Evolutionary conservation across 2,888 invertebrate species (phyloP).

Genomic region (Octonoba sinensis): DNA sequence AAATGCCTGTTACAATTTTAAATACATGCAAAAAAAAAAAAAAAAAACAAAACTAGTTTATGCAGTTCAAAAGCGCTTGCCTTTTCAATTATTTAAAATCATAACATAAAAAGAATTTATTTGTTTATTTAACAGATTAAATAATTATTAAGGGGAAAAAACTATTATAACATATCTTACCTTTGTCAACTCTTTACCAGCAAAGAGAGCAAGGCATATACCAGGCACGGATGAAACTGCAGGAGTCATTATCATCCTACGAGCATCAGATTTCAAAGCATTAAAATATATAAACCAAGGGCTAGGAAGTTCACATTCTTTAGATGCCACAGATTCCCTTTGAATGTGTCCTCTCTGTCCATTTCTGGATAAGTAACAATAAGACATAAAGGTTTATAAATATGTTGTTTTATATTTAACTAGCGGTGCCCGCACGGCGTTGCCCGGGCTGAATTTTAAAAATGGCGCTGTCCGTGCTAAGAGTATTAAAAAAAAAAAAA

Average conservation of each 20-base stretch:
- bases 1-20: no score
- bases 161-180: neutral
- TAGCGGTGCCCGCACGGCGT: no score
- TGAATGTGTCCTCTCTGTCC: constrained; percentile 41
- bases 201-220: constrained; percentile 33
- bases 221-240: constrained; percentile 48
- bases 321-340: constrained; percentile 54
- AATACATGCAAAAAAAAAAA: no score
- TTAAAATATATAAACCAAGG: constrained; percentile 57
- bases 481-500: no score
- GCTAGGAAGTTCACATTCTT: constrained; percentile 41
- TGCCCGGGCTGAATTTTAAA: no score
- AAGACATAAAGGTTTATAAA: neutral
- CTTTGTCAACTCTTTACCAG: constrained; percentile 24
- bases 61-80: no score
- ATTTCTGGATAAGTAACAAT: constrained; percentile 17
- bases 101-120: no score
- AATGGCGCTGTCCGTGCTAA: no score
- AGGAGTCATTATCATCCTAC: constrained; percentile 41
- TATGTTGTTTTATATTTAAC: neutral
- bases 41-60: no score
- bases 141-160: neutral
- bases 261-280: constrained; percentile 53
- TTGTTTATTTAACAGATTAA: neutral
- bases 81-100: no score